Base-by-base conservation (phyloP, 1,140 invertebrate species). In the Drosophila biarmipes region DNA sequence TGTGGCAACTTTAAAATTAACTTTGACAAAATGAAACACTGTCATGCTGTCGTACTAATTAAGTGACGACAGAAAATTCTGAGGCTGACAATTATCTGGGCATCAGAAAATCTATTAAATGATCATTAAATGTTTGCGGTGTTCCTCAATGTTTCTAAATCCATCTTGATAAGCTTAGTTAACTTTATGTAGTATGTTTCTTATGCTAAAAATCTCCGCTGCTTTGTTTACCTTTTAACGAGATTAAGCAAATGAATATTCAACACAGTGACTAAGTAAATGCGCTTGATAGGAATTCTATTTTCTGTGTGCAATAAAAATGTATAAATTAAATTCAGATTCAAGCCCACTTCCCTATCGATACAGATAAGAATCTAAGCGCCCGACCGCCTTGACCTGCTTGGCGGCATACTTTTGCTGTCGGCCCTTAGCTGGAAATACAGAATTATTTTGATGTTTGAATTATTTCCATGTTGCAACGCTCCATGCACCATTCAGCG, bases 401-500 rank as follows among this genome's bases (percentile, higher is more conserved):
- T 42, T 76, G 29, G 11, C 8, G 5, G n/a, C 31, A 6, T 46
- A 12, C 6, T 38, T 69, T 69, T 69, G 38, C 40, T 17, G 24
- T 45, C 66, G 48, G 12, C 15, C n/a, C 2, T 7, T 12, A 54
- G 38, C 15, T 24, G 4, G 49, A 72, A 14, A 34, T 58, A 42
- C 14, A 31, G 21, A n/a, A 12, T 15, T 12, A 15, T 40, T 35
- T 14, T 35, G 21, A 52, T 24, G n/a, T n/a, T n/a, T n/a, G n/a
- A n/a, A n/a, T n/a, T n/a, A 48, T 19, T 29, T 6, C n/a, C 4
- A 31, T 73, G 55, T 54, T 57, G 48, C 46, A 51, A 62, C 46
- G 53, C 55, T 59, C 57, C 8, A 56, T 77, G 63, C 74, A 54
- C 31, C 55, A 59, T 58, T n/a, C n/a, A 53, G 51, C 73, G 66